These are phyloP conservation scores for Phalangium opilio DNA, from an alignment of 2,888 invertebrate genomes.

Conservation along the genomic window DNA sequence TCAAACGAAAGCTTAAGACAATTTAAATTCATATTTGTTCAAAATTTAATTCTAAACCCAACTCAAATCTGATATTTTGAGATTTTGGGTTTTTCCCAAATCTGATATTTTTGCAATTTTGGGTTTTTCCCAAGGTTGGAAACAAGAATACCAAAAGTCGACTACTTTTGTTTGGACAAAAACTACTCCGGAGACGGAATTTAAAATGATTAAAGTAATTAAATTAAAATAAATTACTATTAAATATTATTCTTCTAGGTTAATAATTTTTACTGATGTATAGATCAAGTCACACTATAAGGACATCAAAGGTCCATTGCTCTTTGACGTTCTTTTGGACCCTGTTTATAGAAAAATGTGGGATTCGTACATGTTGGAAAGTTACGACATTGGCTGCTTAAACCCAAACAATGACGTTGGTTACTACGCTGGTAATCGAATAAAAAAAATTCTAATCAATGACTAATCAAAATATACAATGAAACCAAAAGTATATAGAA, in stretches of 20 bases:
- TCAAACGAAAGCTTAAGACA: too few relatives aligned
- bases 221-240: too few relatives aligned
- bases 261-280: too few relatives aligned
- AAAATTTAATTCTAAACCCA: too few relatives aligned
- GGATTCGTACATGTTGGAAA: slow-evolving; percentile 78
- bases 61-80: too few relatives aligned
- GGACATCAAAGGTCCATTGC: slow-evolving; percentile 53
- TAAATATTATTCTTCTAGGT: too few relatives aligned
- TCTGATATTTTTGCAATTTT: too few relatives aligned
- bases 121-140: too few relatives aligned
- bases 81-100: too few relatives aligned
- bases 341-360: slow-evolving; percentile 72
- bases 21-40: too few relatives aligned
- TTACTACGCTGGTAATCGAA: slow-evolving; percentile 68
- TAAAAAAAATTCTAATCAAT: neutral
- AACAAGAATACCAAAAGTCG: slow-evolving; percentile 57
- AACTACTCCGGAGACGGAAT: slow-evolving; percentile 40
- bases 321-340: slow-evolving; percentile 82
- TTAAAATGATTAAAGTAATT: slow-evolving; percentile 45
- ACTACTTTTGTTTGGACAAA: slow-evolving; percentile 48
- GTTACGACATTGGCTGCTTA: slow-evolving; percentile 71
- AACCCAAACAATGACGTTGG: slow-evolving; percentile 87
- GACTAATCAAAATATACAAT: too few relatives aligned
- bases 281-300: slow-evolving; percentile 46
- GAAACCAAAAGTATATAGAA: too few relatives aligned